Evolutionary conservation across 1,140 invertebrate genomes (phyloP), one percentile per base, ranked within the genome.

Genomic region (Drosophila tani): DNA sequence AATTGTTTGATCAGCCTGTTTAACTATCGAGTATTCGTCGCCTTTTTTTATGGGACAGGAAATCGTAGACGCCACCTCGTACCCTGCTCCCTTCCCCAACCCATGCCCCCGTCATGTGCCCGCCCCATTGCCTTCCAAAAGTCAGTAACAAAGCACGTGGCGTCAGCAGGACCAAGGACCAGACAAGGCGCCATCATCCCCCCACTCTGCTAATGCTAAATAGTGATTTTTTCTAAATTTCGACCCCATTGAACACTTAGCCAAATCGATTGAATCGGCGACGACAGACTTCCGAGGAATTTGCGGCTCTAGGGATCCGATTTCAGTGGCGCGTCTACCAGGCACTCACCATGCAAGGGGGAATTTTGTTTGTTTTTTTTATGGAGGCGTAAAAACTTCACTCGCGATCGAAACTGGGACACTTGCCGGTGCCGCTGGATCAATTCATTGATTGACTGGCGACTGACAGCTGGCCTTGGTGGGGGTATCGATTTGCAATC

Each of bases 1-100:
- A 81, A 75, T 70, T 71, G 66, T 86, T 86, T 82, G 82, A 86
- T 86, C 82, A 68, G 82, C 63, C 59, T 82, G 66, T 76, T 71
- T 65, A 59, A 75, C 75, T 86, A 86, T 86, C 83, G 82, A 87
- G 79, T 85, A 79, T 71, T 85, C 79, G 82, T 85, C 82, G 82
- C 82, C 82, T 78, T 68, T 65, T 71, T 46, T 51, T 53, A 53
- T 49, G 45, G 43, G 47, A 74, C 71, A 75, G 71, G 71, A 75
- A 63, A 75, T 63, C 69, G 71, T 73, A 73, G 70, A 73, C 69
- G 69, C 69, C 69, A 45, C n/a, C 21, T 17, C 11, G 15, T 19
- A 5, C 24, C 51, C 19, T 21, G 14, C 41, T 19, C 38, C 24
- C 62, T 17, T 4, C 35, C 17, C 14, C 59, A 21, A 19, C 15